Conservation (phyloP, 92 coral and sea anemone genomes). For the Meandrina meandrites region DNA sequence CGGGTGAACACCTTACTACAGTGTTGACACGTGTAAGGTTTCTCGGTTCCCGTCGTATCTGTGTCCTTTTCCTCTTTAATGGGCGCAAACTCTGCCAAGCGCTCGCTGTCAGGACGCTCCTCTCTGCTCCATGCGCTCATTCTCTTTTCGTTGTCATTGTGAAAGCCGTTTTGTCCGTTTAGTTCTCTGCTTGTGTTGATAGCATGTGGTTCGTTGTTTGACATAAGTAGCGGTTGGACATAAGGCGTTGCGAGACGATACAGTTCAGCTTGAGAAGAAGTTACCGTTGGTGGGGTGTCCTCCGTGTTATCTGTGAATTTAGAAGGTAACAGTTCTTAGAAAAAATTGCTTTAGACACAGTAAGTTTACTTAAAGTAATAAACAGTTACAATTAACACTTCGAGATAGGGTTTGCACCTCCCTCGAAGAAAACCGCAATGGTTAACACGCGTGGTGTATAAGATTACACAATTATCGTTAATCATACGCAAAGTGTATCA, state of each 20-base stretch:
- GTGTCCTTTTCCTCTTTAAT: slow-evolving; percentile 82
- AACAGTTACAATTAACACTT: background rate
- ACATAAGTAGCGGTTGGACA: slow-evolving; percentile 36
- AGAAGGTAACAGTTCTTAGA: background rate
- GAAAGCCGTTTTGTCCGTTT: slow-evolving; percentile 41
- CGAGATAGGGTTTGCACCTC: background rate
- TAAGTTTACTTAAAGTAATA: background rate
- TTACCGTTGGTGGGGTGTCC: slow-evolving; percentile 69
- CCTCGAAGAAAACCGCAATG: slow-evolving; percentile 28
- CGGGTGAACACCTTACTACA: slow-evolving; percentile 98
- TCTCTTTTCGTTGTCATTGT: slow-evolving; percentile 23
- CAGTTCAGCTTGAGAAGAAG: slow-evolving; percentile 49
- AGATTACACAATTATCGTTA: slow-evolving; percentile 23
- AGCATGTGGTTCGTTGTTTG: slow-evolving; percentile 36
- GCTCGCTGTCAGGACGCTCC: slow-evolving; percentile 43
- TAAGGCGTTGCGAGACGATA: slow-evolving; percentile 50
- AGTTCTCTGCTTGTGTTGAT: slow-evolving; percentile 37
- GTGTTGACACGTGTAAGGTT: slow-evolving; percentile 95
- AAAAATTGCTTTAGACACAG: background rate
- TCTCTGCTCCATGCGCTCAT: slow-evolving; percentile 33
- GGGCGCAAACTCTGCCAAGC: slow-evolving; percentile 62
- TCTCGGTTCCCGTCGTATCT: slow-evolving; percentile 71
- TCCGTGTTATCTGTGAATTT: slow-evolving; percentile 52
- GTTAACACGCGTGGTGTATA: background rate
- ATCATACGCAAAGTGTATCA: slow-evolving; percentile 44